Conservation (phyloP, 2,113 vertebrate genomes). For the Notarius lentiginosus region DNA sequence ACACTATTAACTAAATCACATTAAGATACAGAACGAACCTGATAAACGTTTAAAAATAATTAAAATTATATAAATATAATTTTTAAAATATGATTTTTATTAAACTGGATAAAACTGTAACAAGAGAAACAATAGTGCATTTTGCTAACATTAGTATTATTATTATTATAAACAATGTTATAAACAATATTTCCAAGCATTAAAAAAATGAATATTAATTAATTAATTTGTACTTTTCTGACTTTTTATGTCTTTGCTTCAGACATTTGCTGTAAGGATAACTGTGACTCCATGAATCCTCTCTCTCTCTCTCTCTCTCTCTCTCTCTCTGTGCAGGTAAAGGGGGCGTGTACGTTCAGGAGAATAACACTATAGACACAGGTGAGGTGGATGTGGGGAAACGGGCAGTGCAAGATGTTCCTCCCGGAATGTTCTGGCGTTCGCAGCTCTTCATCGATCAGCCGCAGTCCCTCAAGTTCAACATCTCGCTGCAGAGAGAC, state of each 20-base stretch:
- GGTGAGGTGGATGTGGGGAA: conserved; percentile 95
- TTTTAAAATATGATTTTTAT: too few species aligned
- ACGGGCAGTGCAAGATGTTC: conserved; percentile 87
- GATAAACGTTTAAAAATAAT: neutral
- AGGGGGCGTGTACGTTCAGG: conserved; percentile 82
- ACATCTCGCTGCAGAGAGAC: conserved; percentile 96
- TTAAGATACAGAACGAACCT: neutral
- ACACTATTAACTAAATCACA: neutral
- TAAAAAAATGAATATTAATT: neutral
- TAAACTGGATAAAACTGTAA: too few species aligned
- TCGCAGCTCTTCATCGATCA: conserved; percentile 97
- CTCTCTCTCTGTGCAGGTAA: conserved; percentile 76
- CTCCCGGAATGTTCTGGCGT: conserved; percentile 96
- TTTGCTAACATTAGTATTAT: too few species aligned
- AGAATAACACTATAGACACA: conserved; percentile 98
- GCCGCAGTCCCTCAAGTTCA: conserved; percentile 97
- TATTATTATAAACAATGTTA: too few species aligned
- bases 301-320: neutral
- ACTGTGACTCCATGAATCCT: neutral
- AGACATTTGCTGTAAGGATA: neutral
- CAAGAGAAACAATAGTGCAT: too few species aligned
- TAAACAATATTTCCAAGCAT: too few species aligned
- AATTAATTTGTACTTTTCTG: neutral
- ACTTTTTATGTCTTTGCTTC: neutral
- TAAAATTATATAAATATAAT: too few species aligned